A percentile compares a stretch with the other conserved stretches of the same genome.
These are phyloP conservation scores for Chondrilla cf. caribensis DNA, from an alignment of 37 sponge, comb jelly and placozoan genomes.

Conservation along the genomic window DNA sequence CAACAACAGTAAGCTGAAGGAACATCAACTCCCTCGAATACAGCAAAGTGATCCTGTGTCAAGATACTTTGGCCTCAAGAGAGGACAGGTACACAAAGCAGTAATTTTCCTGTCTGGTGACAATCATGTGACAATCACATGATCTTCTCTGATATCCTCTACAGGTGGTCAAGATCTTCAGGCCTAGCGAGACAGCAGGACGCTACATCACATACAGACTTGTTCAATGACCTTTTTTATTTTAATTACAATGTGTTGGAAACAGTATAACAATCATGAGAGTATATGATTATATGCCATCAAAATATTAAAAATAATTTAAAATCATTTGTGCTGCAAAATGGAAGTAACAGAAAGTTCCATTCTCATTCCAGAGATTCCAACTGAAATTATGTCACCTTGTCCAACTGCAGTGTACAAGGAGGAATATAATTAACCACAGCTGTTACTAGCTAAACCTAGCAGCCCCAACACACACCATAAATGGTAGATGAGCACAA, in stretches of 20 bases:
- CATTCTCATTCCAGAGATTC: no score
- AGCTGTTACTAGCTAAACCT: no score
- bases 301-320: no score
- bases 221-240: slow-evolving; percentile 65
- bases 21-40: slow-evolving; percentile 92
- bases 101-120: background rate
- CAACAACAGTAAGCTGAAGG: slow-evolving; percentile 80
- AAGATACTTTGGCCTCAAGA: slow-evolving; percentile 94
- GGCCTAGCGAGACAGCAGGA: slow-evolving; percentile 97
- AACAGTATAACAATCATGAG: background rate
- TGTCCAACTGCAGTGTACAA: no score
- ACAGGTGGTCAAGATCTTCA: slow-evolving; percentile 88
- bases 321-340: no score
- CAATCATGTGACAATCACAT: background rate
- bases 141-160: background rate
- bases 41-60: slow-evolving; percentile 97
- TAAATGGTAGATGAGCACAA: no score
- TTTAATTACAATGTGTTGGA: background rate
- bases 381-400: no score
- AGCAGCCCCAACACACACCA: no score
- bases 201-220: slow-evolving; percentile 98
- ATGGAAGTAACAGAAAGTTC: no score
- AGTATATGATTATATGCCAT: background rate
- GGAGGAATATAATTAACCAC: no score
- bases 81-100: slow-evolving; percentile 76